phyloP scores from a whole-genome alignment of 2,113 vertebrate species.

The Phoenicopterus ruber region DNA sequence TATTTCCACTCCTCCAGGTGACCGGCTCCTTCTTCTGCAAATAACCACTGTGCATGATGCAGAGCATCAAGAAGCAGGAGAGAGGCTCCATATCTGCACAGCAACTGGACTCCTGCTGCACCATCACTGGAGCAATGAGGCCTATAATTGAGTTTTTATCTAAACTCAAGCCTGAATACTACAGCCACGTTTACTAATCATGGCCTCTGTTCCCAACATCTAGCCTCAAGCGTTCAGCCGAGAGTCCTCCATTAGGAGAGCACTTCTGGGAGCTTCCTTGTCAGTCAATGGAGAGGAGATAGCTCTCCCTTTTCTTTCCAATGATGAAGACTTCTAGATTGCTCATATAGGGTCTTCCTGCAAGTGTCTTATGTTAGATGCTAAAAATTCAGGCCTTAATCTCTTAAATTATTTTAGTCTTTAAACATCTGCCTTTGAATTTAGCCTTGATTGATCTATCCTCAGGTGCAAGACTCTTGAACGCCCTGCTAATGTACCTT shows the following conservation, averaged over 20 bases:
- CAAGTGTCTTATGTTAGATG: not conserved
- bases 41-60: not conserved
- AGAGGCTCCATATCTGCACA: not conserved
- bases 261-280: not conserved
- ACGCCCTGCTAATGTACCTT: not conserved
- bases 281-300: not conserved
- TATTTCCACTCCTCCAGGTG: not conserved
- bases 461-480: not conserved
- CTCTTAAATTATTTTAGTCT: not conserved
- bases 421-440: not conserved
- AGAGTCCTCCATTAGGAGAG: not conserved
- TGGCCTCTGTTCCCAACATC: not conserved
- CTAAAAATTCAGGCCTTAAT: not conserved
- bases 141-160: not conserved
- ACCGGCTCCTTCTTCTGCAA: rapidly evolving
- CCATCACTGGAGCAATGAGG: not conserved
- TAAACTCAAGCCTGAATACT: not conserved
- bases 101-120: not conserved
- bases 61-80: not conserved
- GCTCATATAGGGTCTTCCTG: not conserved
- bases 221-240: not conserved
- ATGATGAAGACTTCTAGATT: not conserved
- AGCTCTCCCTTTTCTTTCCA: not conserved
- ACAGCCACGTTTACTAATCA: not conserved
- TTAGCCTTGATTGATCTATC: not conserved